phyloP scores from a whole-genome alignment of 2,888 invertebrate species.

The Cosmia trapezina region DNA sequence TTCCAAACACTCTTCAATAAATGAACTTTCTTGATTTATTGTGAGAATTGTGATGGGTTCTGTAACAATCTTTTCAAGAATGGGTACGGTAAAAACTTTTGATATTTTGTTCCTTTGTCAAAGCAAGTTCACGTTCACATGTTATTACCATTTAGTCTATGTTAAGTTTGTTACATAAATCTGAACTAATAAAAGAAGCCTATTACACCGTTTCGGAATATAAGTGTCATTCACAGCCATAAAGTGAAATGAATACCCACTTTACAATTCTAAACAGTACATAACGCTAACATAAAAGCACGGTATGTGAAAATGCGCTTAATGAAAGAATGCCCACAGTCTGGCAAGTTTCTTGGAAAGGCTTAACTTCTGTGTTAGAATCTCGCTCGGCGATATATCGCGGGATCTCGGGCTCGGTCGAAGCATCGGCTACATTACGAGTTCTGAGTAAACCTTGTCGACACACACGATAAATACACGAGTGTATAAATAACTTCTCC shows the following conservation, averaged over 20 bases:
- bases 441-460: slow-evolving; percentile 63
- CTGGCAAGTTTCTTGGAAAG: slow-evolving; percentile 76
- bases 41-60: background rate
- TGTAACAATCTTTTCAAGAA: slow-evolving; percentile 5
- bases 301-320: slow-evolving; percentile 63
- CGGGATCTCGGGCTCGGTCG: slow-evolving; percentile 59
- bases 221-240: slow-evolving; percentile 30
- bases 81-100: background rate
- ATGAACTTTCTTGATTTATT: slow-evolving; percentile 3
- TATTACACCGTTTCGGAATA: slow-evolving; percentile 21
- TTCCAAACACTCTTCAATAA: background rate
- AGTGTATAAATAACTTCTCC: slow-evolving; percentile 56
- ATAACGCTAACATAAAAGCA: slow-evolving; percentile 45
- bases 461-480: slow-evolving; percentile 52
- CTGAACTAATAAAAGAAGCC: slow-evolving; percentile 13
- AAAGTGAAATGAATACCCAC: slow-evolving; percentile 52
- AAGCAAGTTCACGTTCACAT: background rate
- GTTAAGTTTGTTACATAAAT: slow-evolving; percentile 3
- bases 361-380: slow-evolving; percentile 73
- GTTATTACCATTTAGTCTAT: slow-evolving; percentile 1
- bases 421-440: slow-evolving; percentile 62
- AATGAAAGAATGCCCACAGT: slow-evolving; percentile 71
- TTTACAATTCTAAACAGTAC: slow-evolving; percentile 58
- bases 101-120: background rate
- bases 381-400: slow-evolving; percentile 70